Base-by-base conservation (phyloP, 2,113 vertebrate genomes). In the Oreocharis arfaki region DNA sequence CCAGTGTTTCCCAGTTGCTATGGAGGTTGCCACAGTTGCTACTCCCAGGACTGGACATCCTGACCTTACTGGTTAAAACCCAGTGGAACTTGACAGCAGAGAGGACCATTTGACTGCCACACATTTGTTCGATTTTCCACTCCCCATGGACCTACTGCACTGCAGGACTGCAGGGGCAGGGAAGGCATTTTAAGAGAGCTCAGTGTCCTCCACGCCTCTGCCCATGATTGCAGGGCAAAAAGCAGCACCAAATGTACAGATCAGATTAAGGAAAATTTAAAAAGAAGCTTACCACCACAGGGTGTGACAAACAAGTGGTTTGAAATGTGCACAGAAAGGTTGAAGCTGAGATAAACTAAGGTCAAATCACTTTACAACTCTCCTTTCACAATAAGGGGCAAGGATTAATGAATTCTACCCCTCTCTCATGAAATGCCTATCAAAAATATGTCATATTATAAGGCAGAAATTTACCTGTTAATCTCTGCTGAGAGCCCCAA, bases 1-100 rank as follows among this genome's bases (percentile, higher is more conserved):
- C 46, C 69, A 55, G 82, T 70, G 96, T 97, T 96, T 97, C 89
- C 71, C 59, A 21, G 97, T 98, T 98, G 96, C 97, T 94, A 89
- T 3, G 97, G 88, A 93, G 61, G 95, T 96, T 96, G 87, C 91
- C 86, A 91, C 73, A 87, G 94, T 9, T n/a, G 2, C 27, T 89
- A 59, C 60, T 84, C 52, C 61, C 61, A 74, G 81, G 80, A 80
- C 9, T 1, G 10, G 85, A 17, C 39, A 78, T 3, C 39, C 74
- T 79, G 52, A 76, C 56, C n/a, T 84, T 10, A 21, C 42, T 2
- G 0, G n/a, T 24, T 81, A 33, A 81, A 87, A 71, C 26, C 4
- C 19, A 13, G 65, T 1, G 12, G 30, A 83, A 71, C 0, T 0
- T 6, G 23, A 50, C 49, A 35, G 16, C 16, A 41, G 52, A 47